These are phyloP conservation scores for Zelostemma sp. DNA, from an alignment of 1,140 invertebrate species.

Conservation along the genomic window DNA sequence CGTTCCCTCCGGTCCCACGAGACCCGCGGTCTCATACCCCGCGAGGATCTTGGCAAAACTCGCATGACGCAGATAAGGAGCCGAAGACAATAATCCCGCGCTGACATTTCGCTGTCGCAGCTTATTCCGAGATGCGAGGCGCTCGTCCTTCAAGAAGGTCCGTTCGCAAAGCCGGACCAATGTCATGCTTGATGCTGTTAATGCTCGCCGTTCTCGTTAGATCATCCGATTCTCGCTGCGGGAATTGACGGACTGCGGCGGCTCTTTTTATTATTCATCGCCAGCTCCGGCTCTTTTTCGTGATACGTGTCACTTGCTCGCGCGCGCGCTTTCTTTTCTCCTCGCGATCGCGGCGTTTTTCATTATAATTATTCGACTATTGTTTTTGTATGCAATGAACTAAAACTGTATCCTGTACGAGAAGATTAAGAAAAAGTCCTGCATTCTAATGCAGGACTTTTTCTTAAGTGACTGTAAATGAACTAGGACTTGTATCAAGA, in stretches of 20 bases:
- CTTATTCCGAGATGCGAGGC: slow-evolving; percentile 54
- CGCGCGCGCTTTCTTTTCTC: no score
- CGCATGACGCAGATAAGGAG: slow-evolving; percentile 61
- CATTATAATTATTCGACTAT: no score
- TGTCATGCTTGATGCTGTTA: slow-evolving; percentile 56
- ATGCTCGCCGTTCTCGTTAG: slow-evolving; percentile 35
- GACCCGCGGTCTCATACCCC: slow-evolving; percentile 41
- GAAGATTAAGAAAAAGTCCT: no score
- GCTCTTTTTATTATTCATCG: neutral
- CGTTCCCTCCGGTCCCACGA: slow-evolving; percentile 52
- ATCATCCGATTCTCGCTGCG: slow-evolving; percentile 25
- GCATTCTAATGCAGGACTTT: no score
- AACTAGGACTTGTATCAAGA: no score
- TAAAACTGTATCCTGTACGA: no score
- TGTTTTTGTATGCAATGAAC: no score
- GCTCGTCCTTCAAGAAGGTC: slow-evolving; percentile 16
- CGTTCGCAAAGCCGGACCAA: slow-evolving; percentile 30
- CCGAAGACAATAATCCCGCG: slow-evolving; percentile 68
- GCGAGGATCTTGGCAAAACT: slow-evolving; percentile 48
- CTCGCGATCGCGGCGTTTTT: no score
- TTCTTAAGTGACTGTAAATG: no score
- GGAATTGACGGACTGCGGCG: slow-evolving; percentile 1
- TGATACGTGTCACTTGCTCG: no score
- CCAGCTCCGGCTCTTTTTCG: neutral
- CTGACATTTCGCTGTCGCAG: slow-evolving; percentile 63